Percentiles rank a stretch among this genome's conserved stretches.
Conservation (phyloP, 1,140 invertebrate species). For the Meloidogyne hapla region DNA sequence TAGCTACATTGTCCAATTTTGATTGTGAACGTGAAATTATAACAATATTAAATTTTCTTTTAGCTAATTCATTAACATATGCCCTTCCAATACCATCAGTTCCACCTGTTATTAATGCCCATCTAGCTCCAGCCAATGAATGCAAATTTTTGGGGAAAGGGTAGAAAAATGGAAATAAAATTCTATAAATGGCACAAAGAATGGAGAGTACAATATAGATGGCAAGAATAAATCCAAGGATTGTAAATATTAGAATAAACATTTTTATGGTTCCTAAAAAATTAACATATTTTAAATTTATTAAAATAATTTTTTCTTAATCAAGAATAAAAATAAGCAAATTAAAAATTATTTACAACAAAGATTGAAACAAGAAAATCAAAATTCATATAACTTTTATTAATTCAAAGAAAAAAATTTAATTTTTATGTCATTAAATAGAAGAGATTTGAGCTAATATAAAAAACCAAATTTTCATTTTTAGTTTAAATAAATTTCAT, state of each 20-base stretch:
- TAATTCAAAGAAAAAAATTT: too few species aligned
- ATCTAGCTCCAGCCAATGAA: background rate
- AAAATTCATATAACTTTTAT: too few species aligned
- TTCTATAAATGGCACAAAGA: background rate
- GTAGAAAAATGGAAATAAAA: background rate
- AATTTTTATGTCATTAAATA: too few species aligned
- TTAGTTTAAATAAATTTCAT: too few species aligned
- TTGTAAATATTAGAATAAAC: background rate
- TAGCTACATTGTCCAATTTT: conserved; percentile 50
- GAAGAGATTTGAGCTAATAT: too few species aligned
- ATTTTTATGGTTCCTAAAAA: too few species aligned
- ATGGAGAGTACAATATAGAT: background rate
- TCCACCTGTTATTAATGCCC: conserved; percentile 9
- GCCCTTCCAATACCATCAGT: conserved; percentile 61
- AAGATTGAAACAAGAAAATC: too few species aligned
- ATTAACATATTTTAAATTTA: too few species aligned
- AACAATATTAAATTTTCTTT: conserved; percentile 53
- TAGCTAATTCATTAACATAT: conserved; percentile 56
- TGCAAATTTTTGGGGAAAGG: background rate
- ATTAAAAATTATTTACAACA: too few species aligned
- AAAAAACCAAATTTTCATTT: too few species aligned
- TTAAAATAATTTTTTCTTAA: too few species aligned
- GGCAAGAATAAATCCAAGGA: background rate
- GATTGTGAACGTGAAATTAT: conserved; percentile 50
- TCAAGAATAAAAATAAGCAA: too few species aligned